Percentiles rank a stretch among this genome's conserved stretches.
Conservation (phyloP, 2,113 vertebrate species). For the Rhadina sibilatrix region DNA sequence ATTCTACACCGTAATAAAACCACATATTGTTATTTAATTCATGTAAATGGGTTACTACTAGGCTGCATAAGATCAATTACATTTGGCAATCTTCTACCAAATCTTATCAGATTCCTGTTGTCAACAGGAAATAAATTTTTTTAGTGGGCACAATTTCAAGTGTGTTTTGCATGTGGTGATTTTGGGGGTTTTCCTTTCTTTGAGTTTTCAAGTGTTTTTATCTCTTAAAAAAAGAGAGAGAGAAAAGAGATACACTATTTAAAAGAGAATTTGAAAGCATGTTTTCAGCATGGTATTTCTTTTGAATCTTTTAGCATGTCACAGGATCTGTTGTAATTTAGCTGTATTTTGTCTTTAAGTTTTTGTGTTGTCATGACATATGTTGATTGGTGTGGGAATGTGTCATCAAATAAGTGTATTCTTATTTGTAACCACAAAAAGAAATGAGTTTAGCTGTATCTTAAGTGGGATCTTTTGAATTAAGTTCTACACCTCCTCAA, state of each 20-base stretch:
- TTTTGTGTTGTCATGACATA: constrained; percentile 24
- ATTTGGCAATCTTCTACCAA: not conserved
- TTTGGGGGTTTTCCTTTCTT: not conserved
- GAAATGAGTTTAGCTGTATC: not conserved
- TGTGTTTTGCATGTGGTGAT: not conserved
- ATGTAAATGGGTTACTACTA: not conserved
- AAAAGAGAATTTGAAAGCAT: not conserved
- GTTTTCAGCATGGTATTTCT: constrained; percentile 31
- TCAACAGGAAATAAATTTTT: not conserved
- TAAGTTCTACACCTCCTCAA: not conserved
- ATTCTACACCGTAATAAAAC: not conserved
- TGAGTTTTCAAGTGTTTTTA: not conserved
- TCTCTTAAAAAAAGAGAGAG: not conserved
- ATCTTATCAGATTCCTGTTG: not conserved
- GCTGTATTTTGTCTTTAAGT: constrained; percentile 10
- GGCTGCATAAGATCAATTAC: not conserved
- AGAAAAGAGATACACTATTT: not conserved
- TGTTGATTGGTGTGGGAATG: not conserved
- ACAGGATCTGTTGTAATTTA: not conserved
- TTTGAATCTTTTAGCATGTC: constrained; percentile 1
- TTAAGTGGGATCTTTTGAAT: not conserved
- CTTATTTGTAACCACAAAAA: constrained; percentile 7
- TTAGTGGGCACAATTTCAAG: not conserved
- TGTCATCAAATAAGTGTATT: constrained; percentile 26
- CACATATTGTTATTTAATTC: not conserved